Evolutionary conservation across 2,113 vertebrate genomes (phyloP), one percentile per base, ranked within the genome.

Genomic region (Scomber scombrus): DNA sequence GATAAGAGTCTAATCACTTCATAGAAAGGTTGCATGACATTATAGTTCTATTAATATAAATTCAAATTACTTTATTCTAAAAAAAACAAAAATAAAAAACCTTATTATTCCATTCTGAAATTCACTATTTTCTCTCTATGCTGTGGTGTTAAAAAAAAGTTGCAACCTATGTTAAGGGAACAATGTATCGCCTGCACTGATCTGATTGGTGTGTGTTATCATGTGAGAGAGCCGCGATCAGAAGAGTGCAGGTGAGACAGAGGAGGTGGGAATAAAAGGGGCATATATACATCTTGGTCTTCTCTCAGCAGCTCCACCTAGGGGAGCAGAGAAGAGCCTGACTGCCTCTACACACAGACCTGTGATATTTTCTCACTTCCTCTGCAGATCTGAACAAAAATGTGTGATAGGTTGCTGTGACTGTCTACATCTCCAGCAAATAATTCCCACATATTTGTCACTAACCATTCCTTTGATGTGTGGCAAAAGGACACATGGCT

Each of bases 261-360:
- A 64, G 55, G 46, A 43, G 34, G 65, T 0, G 46, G 58, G 26
- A n/a, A 19, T 40, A 69, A 26, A 31, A 80, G 47, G 29, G 49
- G 57, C 49, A 66, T 70, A 66, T 70, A 19, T 18, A 43, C 64
- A 62, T 56, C 43, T 49, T 54, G n/a, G 80, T 49, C 19, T 14
- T 43, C 86, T 84, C 89, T 90, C 90, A 89, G 84, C 72, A 88
- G 91, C 93, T 92, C 92, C 93, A 88, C 64, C 91, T 93, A 93
- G 91, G 81, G 92, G 92, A 66, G 66, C 52, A n/a, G 77, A 84
- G 54, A 79, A 70, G 69, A 75, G 45, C 21, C 31, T 60, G 34
- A 67, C 52, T 49, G 63, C 62, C 63, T 85, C 67, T 2, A 19
- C 29, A n/a, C 46, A 57, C 55, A 58, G 15, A 65, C 43, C 52